Base-by-base conservation (phyloP, 2,113 vertebrate genomes). In the Myotis brandtii region DNA sequence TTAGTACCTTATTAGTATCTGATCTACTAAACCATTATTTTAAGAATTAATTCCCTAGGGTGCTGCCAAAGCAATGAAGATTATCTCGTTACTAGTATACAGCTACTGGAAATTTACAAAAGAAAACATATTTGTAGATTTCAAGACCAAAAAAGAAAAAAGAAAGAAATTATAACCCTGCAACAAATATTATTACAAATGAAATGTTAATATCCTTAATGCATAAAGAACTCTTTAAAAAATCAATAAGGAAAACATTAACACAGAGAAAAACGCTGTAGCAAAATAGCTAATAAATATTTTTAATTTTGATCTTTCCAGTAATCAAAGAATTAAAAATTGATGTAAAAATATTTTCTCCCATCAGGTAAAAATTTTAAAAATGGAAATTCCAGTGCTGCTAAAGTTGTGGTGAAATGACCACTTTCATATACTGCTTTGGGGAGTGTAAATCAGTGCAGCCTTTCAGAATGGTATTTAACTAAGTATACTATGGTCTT, bases 31-130 rank as follows among this genome's bases (percentile, higher is more conserved):
- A 64, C 87, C 40, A 84, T 82, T 95, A 81, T 81, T 21, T 95
- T 87, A 40, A 97, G 67, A 67, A 88, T 96, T 96, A 95, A 88
- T 91, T 96, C 12, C 34, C 40, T 91, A 43, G 89, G 82, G 17
- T 96, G 34, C 70, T 85, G n/a, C 14, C 40, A 95, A 94, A 94
- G 14, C 89, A 94, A 54, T 84, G 73, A 92, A 77, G 18, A 82
- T 96, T 70, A 56, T 91, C 52, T 94, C 17, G 21, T 81, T 70
- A 91, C 64, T 89, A 76, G 34, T n/a, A 70, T 87, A 48, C 92
- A 84, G 85, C 69, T 83, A 94, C 64, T 95, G 79, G 93, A 96
- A 96, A 93, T 92, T 95, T 92, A 89, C 43, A 89, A 76, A 91
- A 77, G 89, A 93, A 94, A 93, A 86, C 30, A 72, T 52, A 82